Evolutionary conservation across 2,797 vertebrate genomes (phyloP).

Genomic region (Kryptopterus vitreolus): DNA sequence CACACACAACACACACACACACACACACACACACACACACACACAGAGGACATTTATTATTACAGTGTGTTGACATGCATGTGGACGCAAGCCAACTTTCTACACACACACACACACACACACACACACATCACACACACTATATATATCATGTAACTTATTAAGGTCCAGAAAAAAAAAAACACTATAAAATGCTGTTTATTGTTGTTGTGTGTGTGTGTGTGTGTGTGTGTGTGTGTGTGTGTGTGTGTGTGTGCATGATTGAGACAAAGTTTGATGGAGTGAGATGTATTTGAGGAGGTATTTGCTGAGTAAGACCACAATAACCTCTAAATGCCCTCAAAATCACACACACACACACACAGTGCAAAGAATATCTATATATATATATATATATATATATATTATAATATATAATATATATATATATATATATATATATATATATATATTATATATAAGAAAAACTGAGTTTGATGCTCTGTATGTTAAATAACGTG

Average conservation of each 20-base stretch:
- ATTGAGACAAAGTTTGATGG: constrained; percentile 12
- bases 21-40: neutral
- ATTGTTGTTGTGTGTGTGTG: neutral
- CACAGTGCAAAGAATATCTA: too few relatives aligned
- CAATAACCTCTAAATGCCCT: neutral
- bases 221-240: constrained; percentile 38
- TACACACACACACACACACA: constrained; percentile 10
- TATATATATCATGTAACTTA: neutral
- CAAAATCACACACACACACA: neutral
- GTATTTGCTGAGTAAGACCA: constrained; percentile 37
- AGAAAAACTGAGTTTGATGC: neutral
- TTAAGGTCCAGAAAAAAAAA: neutral
- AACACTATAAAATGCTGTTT: neutral
- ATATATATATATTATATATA: neutral
- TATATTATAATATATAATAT: neutral
- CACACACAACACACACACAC: neutral
- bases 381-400: neutral
- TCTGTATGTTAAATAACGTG: neutral
- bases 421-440: neutral
- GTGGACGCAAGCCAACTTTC: constrained; percentile 39
- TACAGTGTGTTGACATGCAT: constrained; percentile 42
- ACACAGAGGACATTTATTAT: constrained; percentile 47
- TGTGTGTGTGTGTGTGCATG: neutral
- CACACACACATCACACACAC: constrained; percentile 1
- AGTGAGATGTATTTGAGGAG: constrained; percentile 8